Evolutionary conservation across 2,113 vertebrate genomes (phyloP).

Genomic region (Oryzias javanicus): DNA sequence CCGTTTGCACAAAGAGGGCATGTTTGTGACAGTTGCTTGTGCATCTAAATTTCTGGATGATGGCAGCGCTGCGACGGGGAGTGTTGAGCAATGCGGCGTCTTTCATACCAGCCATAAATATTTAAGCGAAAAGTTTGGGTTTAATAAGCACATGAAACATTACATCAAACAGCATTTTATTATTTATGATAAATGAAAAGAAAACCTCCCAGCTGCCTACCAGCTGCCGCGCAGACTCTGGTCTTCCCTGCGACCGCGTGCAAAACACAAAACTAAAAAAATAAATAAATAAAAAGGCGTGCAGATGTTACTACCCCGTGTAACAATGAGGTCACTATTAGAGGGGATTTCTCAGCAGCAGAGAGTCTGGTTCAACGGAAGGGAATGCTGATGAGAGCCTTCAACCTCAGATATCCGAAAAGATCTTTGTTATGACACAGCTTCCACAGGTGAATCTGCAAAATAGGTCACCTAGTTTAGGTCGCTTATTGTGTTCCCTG

Average conservation of each 20-base stretch:
- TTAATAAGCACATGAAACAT: conserved; percentile 1
- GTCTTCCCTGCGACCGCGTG: background rate
- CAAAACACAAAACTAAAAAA: conserved; percentile 10
- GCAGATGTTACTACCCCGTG: background rate
- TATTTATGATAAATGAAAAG: conserved; percentile 6
- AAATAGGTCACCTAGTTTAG: conserved; percentile 17
- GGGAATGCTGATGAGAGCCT: conserved; percentile 51
- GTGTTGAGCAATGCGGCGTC: conserved; percentile 10
- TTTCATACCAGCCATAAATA: conserved; percentile 9
- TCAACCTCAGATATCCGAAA: conserved; percentile 68
- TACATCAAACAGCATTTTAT: conserved; percentile 9
- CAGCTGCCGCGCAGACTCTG: conserved; percentile 17
- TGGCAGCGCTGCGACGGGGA: background rate
- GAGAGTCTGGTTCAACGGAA: conserved; percentile 48
- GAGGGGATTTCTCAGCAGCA: conserved; percentile 41
- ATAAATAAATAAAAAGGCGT: too few species aligned
- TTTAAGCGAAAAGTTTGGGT: conserved; percentile 11
- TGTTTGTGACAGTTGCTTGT: conserved; percentile 61
- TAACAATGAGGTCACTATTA: conserved; percentile 53
- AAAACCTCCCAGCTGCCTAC: conserved; percentile 19
- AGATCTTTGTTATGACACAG: conserved; percentile 36
- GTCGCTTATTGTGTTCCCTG: background rate
- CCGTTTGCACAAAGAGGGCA: conserved; percentile 54
- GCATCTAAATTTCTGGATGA: conserved; percentile 47
- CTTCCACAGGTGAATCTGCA: conserved; percentile 13